A percentile compares a stretch with the other conserved stretches of the same genome.
Evolutionary conservation across 2,113 vertebrate genomes (phyloP).

Genomic region (Xiphorhynchus elegans): DNA sequence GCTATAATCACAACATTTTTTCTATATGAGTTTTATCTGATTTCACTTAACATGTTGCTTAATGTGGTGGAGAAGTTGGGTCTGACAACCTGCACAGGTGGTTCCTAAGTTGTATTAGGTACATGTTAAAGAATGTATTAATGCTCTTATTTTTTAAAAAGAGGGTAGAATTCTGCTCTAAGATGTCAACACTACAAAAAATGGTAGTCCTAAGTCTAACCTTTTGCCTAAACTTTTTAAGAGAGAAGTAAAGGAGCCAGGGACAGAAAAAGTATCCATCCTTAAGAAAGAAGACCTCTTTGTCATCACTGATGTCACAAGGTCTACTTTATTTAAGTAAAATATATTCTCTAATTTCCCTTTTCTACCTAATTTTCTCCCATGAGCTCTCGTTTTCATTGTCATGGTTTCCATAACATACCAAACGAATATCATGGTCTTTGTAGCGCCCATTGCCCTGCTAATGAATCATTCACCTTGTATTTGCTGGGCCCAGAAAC

Average conservation of each 20-base stretch:
- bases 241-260: background rate
- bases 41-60: background rate
- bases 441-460: background rate
- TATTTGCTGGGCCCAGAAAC: background rate
- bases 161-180: background rate
- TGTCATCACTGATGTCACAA: background rate
- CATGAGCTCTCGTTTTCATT: background rate
- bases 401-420: background rate
- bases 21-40: background rate
- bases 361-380: background rate
- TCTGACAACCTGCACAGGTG: background rate
- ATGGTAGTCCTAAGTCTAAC: background rate
- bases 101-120: background rate
- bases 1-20: background rate
- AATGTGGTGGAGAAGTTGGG: background rate
- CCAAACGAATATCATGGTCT: background rate
- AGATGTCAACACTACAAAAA: background rate
- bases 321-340: background rate
- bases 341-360: background rate
- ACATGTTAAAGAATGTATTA: background rate
- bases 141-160: background rate
- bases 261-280: background rate
- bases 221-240: background rate
- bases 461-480: background rate
- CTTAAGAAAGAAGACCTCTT: background rate